phyloP scores from a whole-genome alignment of 2,113 vertebrate species.

The Apodemus speciosus region DNA sequence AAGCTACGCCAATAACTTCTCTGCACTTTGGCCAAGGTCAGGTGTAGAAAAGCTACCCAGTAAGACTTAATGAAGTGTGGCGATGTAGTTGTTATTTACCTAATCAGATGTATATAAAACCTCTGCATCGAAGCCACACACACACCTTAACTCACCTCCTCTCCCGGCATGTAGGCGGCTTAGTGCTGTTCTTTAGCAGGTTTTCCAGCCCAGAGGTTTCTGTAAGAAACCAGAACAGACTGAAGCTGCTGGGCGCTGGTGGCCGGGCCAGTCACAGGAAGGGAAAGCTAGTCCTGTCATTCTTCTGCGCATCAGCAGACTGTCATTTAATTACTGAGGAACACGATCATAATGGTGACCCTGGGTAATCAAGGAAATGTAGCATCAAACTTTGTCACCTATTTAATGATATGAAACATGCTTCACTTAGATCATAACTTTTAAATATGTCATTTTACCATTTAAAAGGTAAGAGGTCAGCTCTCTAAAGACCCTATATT shows the following conservation, averaged over 20 bases:
- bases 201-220: slow-evolving; percentile 32
- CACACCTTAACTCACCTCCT: slow-evolving; percentile 4
- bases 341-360: not conserved
- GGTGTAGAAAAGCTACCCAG: not conserved
- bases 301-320: not conserved
- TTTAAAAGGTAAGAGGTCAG: slow-evolving; percentile 14
- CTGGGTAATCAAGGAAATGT: slow-evolving; percentile 43
- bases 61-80: slow-evolving; percentile 29
- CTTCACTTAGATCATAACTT: not conserved
- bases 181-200: not conserved
- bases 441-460: slow-evolving; percentile 16
- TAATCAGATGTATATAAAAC: not conserved
- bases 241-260: not conserved
- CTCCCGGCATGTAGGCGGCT: slow-evolving; percentile 14
- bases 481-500: slow-evolving; percentile 6
- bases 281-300: not conserved
- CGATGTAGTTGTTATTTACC: not conserved
- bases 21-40: not conserved
- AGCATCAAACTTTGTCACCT: slow-evolving; percentile 26
- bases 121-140: not conserved
- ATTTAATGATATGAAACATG: slow-evolving; percentile 41
- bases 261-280: not conserved
- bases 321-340: slow-evolving; percentile 18
- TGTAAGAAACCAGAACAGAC: slow-evolving; percentile 28
- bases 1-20: not conserved